Evolutionary conservation across 2,113 vertebrate species (phyloP).

Genomic region (Pterocles burchelli): DNA sequence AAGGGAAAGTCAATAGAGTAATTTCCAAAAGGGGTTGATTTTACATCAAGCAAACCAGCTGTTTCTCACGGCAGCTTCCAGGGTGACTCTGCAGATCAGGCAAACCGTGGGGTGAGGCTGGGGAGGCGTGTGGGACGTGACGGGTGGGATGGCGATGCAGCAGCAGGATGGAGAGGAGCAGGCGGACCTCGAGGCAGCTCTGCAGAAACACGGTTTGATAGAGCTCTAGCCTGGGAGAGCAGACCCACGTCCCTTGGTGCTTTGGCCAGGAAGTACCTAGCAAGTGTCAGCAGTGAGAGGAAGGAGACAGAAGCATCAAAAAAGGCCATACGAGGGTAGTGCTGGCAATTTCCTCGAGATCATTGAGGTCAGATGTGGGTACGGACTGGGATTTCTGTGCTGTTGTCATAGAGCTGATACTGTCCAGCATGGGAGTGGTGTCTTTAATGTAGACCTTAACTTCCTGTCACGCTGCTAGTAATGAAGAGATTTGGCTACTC

Average conservation of each 20-base stretch:
- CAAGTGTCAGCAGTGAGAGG: not conserved
- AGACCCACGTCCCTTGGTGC: not conserved
- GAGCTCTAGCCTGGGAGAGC: not conserved
- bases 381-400: not conserved
- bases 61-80: not conserved
- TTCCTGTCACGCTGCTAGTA: not conserved
- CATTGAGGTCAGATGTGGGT: no score
- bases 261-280: not conserved
- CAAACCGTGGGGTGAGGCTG: not conserved
- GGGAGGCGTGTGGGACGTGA: not conserved
- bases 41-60: not conserved
- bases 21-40: not conserved
- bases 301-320: not conserved
- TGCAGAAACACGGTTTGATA: not conserved
- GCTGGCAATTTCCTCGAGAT: not conserved
- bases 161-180: not conserved
- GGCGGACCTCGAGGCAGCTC: not conserved
- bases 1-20: not conserved
- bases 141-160: not conserved
- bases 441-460: not conserved
- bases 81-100: not conserved
- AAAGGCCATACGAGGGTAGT: rapidly evolving
- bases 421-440: not conserved
- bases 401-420: not conserved
- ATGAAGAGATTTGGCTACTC: not conserved